Conservation (phyloP, 2,113 vertebrate genomes). For the Ginglymostoma cirratum region DNA sequence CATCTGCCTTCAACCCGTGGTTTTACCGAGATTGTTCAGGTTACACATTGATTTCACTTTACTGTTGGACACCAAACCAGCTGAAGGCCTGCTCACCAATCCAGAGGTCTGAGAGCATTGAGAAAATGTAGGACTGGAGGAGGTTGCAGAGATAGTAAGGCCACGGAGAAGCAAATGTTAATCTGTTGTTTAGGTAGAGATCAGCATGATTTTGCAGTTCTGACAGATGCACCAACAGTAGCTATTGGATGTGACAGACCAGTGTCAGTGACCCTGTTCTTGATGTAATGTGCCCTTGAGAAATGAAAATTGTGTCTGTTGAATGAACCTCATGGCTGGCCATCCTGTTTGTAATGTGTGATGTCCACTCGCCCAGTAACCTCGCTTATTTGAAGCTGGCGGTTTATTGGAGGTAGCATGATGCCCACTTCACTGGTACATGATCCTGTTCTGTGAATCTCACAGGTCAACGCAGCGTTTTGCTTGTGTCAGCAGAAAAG, state of each 20-base stretch:
- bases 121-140: neutral
- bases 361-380: neutral
- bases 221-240: neutral
- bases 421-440: neutral
- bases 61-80: neutral
- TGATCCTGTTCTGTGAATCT: neutral
- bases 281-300: neutral
- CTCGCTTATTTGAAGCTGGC: neutral
- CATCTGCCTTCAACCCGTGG: no score
- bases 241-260: neutral
- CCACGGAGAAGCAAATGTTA: neutral
- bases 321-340: neutral
- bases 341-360: neutral
- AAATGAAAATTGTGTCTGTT: neutral
- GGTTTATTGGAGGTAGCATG: no score
- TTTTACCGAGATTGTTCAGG: no score
- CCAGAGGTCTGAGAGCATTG: neutral
- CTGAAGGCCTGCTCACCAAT: neutral
- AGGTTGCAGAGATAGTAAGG: neutral
- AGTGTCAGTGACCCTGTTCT: neutral
- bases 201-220: neutral
- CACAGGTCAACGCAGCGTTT: neutral
- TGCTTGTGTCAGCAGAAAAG: neutral
- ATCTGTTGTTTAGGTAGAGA: neutral
- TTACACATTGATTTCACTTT: neutral